Evolutionary conservation across 2,797 vertebrate species (phyloP).

Genomic region (Channa striata): DNA sequence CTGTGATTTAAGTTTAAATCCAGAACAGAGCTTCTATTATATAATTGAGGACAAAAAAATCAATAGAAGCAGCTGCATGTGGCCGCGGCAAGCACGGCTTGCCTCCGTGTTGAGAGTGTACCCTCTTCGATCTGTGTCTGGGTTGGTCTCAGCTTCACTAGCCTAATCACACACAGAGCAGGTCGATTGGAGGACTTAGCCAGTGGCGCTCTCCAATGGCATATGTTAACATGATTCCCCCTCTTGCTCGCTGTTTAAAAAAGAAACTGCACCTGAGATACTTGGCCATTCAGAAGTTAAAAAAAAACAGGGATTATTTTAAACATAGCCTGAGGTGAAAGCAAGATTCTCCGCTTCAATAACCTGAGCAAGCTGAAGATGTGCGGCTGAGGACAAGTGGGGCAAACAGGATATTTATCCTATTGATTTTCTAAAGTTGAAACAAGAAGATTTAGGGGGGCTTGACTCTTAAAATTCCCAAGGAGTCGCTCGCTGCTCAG

Average conservation of each 20-base stretch:
- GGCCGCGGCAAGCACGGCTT: constrained; percentile 62
- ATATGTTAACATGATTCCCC: constrained; percentile 84
- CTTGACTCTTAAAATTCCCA: constrained; percentile 87
- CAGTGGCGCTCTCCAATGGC: constrained; percentile 79
- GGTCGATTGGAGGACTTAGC: constrained; percentile 82
- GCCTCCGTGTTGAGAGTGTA: constrained; percentile 82
- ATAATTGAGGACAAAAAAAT: constrained; percentile 88
- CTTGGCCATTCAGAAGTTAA: constrained; percentile 76
- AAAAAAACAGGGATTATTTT: constrained; percentile 82
- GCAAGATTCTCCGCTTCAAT: constrained; percentile 80
- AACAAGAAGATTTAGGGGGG: constrained; percentile 86
- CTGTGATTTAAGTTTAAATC: constrained; percentile 82
- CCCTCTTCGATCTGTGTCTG: constrained; percentile 84
- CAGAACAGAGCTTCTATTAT: constrained; percentile 85
- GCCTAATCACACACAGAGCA: constrained; percentile 83
- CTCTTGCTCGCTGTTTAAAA: constrained; percentile 71
- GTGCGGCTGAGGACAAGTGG: constrained; percentile 77
- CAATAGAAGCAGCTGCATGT: constrained; percentile 84
- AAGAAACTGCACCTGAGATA: constrained; percentile 81
- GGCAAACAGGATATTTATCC: constrained; percentile 86
- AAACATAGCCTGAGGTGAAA: constrained; percentile 87
- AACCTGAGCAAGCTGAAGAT: constrained; percentile 77
- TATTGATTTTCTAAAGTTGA: constrained; percentile 86
- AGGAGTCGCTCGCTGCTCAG: constrained; percentile 70
- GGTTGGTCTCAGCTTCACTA: constrained; percentile 78